phyloP scores from a whole-genome alignment of 2,113 vertebrate species.

The Athene noctua region DNA sequence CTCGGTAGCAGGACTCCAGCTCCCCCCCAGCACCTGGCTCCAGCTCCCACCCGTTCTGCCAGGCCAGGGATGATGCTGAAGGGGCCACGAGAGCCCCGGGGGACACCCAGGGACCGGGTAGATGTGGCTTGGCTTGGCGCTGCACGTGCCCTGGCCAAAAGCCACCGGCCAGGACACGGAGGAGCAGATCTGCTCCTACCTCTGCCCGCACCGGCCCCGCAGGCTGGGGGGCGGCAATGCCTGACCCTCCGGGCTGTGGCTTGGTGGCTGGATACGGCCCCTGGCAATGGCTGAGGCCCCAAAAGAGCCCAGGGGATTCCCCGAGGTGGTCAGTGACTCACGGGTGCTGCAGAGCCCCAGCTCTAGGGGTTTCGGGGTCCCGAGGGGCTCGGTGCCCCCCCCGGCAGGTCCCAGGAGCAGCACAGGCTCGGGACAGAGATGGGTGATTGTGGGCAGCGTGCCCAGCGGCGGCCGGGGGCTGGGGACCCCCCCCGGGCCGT shows the following conservation, averaged over 20 bases:
- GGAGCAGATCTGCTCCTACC: not conserved
- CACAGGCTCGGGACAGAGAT: rapidly evolving
- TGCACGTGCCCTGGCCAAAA: not conserved
- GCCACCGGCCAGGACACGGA: rapidly evolving
- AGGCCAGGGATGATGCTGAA: not conserved
- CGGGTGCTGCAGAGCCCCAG: not conserved
- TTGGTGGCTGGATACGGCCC: not conserved
- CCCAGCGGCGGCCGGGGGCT: rapidly evolving
- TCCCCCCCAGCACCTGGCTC: not conserved
- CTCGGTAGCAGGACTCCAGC: rapidly evolving
- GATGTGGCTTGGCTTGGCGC: not conserved
- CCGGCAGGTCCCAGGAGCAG: not conserved
- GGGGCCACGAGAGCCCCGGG: not conserved
- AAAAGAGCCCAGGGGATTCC: not conserved
- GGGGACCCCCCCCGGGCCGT: rapidly evolving
- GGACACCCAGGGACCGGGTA: not conserved
- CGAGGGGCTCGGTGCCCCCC: not conserved
- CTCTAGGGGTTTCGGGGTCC: not conserved
- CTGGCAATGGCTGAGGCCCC: not conserved
- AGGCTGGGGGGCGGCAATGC: not conserved
- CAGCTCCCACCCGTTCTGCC: rapidly evolving
- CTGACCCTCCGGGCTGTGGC: rapidly evolving
- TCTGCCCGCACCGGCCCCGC: rapidly evolving
- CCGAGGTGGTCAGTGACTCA: rapidly evolving
- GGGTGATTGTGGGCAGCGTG: rapidly evolving